Evolutionary conservation across 2,113 vertebrate genomes (phyloP).

Genomic region (Oenanthe oenanthe): DNA sequence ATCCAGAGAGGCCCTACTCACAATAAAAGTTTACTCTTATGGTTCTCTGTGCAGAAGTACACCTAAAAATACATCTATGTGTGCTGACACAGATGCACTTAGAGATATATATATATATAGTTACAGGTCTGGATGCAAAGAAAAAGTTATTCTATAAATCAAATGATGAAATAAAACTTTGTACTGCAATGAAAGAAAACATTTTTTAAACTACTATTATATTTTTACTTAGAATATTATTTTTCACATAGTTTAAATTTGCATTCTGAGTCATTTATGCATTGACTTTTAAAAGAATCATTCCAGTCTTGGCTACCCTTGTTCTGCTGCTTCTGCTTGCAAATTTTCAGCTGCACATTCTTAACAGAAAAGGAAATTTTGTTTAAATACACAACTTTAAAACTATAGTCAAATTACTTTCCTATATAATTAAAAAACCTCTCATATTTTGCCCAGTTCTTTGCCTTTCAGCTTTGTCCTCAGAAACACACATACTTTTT

Average conservation of each 20-base stretch:
- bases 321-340: neutral
- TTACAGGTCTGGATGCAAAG: neutral
- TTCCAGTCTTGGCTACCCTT: neutral
- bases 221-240: neutral
- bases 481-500: neutral
- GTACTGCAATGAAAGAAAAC: neutral
- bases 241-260: neutral
- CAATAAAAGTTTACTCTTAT: neutral
- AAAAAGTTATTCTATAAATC: neutral
- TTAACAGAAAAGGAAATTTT: neutral
- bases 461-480: neutral
- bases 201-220: neutral
- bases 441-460: neutral
- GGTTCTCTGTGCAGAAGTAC: neutral
- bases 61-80: neutral
- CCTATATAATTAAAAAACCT: accelerated
- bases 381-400: neutral
- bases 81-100: neutral
- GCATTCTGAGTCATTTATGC: neutral
- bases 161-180: neutral
- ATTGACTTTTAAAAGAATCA: neutral
- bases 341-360: neutral
- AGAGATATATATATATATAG: neutral
- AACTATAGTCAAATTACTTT: neutral
- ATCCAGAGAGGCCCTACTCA: neutral